These are phyloP conservation scores for Cataglyphis albicans DNA, from an alignment of 2,888 invertebrate genomes.

Conservation along the genomic window DNA sequence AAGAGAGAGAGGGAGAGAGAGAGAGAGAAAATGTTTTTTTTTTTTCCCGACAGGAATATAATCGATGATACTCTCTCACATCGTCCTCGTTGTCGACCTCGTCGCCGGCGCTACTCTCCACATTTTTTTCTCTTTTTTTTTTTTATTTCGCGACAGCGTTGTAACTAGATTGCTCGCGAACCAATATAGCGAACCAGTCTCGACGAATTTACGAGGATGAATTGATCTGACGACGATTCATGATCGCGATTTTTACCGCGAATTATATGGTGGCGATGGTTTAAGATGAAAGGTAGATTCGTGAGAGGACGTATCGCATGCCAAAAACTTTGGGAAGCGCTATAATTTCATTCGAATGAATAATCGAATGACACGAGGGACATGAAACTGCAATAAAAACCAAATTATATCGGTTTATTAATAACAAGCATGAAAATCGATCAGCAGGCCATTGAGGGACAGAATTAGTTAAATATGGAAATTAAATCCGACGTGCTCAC, in stretches of 20 bases:
- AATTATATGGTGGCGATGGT: constrained; percentile 3
- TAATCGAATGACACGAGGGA: not conserved
- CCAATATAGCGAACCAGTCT: constrained; percentile 29
- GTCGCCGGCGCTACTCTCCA: not conserved
- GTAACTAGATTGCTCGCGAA: constrained; percentile 38
- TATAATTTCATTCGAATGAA: not conserved
- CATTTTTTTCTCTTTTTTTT: not conserved
- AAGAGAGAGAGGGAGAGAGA: too few species aligned
- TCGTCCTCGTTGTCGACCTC: not conserved
- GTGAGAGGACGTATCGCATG: not conserved
- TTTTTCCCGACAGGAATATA: constrained; percentile 2
- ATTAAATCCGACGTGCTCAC: constrained; percentile 19
- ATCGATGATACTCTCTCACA: constrained; percentile 27
- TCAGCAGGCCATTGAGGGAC: not conserved
- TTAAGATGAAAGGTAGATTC: constrained; percentile 1
- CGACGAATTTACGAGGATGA: constrained; percentile 22
- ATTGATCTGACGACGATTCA: not conserved
- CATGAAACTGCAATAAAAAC: not conserved
- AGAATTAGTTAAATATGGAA: constrained; percentile 33
- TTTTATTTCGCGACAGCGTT: constrained; percentile 44
- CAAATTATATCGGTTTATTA: constrained; percentile 17
- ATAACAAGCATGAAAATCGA: constrained; percentile 9
- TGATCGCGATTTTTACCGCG: constrained; percentile 11
- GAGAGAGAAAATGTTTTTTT: constrained; percentile 24
- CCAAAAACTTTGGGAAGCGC: not conserved